Base-by-base conservation (phyloP, 2,888 invertebrate genomes). In the Nomada lathburiana region DNA sequence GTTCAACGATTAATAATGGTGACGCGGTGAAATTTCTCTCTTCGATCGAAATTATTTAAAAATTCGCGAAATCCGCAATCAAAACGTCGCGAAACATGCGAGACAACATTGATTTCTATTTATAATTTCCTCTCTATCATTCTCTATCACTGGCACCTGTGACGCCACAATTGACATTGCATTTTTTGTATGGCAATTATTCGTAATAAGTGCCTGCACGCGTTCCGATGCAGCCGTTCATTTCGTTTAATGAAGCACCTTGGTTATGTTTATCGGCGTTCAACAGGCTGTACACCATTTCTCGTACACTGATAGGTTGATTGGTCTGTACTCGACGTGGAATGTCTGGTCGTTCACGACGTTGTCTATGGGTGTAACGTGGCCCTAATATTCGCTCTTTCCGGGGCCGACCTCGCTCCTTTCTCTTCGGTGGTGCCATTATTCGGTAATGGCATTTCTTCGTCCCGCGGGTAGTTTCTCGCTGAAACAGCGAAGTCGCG, bases 241-340 rank as follows among this genome's bases (percentile, higher is more conserved):
- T 63, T 64, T 13, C 9, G 16, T 10, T 23, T 7, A 62, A 26
- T 4, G 4, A 26, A 9, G 55, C 11, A 83, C 80, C 82, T 83
- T 84, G 86, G 79, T 86, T 84, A 78, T 81, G 84, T 69, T 77
- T 76, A 4, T 74, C 63, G 44, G 65, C 44, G 62, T 59, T 77
- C n/a, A 87, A 69, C 9, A 87, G 68, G 29, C 75, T 70, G 53
- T 77, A 86, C 62, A 87, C 68, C 65, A 87, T 65, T 77, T 84
- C 79, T 20, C 76, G 86, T 20, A 82, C 62, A 47, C 57, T 52
- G 65, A 72, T 36, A 7, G 84, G 55, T n/a, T 55, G 62, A 10
- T 26, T n/a, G 5, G 55, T 11, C 18, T 50, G 75, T 23, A 4
- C 13, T 47, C 67, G 85, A 60, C 63, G 64, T 16, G 69, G 52